Percentiles rank a stretch among this genome's conserved stretches.
These are phyloP conservation scores for Conistra vaccinii DNA, from an alignment of 2,888 invertebrate species.

Conservation along the genomic window DNA sequence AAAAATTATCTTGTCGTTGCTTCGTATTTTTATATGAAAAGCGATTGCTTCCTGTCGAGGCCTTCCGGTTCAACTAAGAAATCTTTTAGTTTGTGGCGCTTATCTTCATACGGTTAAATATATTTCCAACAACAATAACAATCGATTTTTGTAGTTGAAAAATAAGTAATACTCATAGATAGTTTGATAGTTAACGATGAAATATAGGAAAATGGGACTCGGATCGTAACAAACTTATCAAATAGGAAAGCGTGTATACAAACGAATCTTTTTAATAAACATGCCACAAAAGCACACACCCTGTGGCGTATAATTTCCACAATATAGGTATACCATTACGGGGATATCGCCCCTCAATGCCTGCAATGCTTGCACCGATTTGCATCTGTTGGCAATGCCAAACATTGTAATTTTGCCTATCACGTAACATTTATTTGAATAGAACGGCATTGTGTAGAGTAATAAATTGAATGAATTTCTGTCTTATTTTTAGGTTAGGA, in stretches of 20 bases:
- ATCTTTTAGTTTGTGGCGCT: neutral
- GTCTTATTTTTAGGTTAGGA: no score
- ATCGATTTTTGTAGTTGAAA: neutral
- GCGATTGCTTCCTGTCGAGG: neutral
- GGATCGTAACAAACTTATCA: neutral
- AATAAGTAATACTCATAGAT: no score
- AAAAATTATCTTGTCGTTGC: no score
- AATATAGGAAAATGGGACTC: neutral
- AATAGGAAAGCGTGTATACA: neutral
- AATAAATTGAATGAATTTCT: no score
- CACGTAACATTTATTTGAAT: neutral
- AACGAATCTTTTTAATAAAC: neutral
- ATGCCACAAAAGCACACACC: neutral
- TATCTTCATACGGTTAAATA: no score
- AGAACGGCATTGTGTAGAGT: no score
- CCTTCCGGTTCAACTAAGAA: neutral
- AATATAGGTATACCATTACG: neutral
- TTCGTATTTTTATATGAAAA: neutral
- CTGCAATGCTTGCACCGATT: constrained; percentile 22
- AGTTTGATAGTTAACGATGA: no score
- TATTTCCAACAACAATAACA: neutral
- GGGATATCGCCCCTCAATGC: neutral
- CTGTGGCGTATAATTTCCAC: neutral
- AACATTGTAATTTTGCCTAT: neutral
- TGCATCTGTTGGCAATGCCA: neutral